Conservation (phyloP, 1,140 invertebrate genomes). For the Muscidifurax raptorellus region DNA sequence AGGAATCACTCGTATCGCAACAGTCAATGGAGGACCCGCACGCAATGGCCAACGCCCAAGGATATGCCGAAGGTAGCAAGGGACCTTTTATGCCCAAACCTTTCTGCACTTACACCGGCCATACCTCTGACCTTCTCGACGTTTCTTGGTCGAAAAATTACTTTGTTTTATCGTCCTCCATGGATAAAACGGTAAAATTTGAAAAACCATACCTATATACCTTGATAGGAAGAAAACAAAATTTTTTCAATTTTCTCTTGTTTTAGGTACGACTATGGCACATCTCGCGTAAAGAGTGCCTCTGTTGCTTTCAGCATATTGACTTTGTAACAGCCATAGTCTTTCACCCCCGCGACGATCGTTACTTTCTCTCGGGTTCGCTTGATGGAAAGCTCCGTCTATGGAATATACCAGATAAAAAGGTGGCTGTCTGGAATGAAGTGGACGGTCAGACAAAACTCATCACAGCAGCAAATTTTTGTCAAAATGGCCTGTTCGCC, state of each 20-base stretch:
- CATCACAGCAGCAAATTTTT: conserved; percentile 98
- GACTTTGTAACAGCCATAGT: conserved; percentile 99
- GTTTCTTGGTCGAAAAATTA: conserved; percentile 99
- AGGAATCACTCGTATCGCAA: conserved; percentile 90
- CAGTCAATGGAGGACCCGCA: conserved; percentile 82
- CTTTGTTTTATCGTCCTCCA: conserved; percentile 97
- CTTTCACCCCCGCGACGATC: conserved; percentile 96
- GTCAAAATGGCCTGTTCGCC: conserved; percentile 97
- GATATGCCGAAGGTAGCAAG: conserved; percentile 73
- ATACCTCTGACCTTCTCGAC: conserved; percentile 97
- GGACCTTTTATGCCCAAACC: conserved; percentile 94
- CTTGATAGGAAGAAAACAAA: not conserved
- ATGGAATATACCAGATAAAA: conserved; percentile 99
- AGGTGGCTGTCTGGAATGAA: conserved; percentile 98
- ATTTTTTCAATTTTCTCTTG: not conserved
- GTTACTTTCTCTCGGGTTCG: conserved; percentile 96
- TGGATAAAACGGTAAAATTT: conserved; percentile 94
- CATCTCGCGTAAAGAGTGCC: conserved; percentile 95
- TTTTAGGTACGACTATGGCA: conserved; percentile 89
- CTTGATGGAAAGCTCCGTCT: conserved; percentile 96
- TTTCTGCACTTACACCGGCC: conserved; percentile 95
- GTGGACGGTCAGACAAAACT: conserved; percentile 94
- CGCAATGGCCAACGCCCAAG: conserved; percentile 72
- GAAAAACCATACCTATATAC: not conserved
- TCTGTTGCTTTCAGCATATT: conserved; percentile 99